Evolutionary conservation across 1,140 invertebrate genomes (phyloP), one percentile per base, ranked within the genome.

Genomic region (Ladona fulva): DNA sequence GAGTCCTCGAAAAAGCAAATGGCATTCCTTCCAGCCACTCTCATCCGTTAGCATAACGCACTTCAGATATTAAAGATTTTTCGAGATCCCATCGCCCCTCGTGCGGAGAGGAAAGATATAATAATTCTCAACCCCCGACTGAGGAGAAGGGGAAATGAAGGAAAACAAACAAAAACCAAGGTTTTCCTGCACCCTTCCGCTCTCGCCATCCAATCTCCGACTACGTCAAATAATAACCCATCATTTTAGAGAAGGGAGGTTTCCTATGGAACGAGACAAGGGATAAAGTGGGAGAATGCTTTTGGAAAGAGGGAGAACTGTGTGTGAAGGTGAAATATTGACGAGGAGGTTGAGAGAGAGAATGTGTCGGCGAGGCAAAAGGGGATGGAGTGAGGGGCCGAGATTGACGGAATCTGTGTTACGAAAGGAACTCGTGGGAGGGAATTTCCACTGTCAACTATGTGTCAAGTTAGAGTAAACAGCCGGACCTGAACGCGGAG

Each of bases 201-300:
- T 66, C 52, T 66, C 12, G 52, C n/a, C 52, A 66, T 66, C 52
- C 52, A 16, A 66, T 22, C 52, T 66, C 12, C 52, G 52, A 22
- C 14, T 66, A 66, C 52, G 52, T 66, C 52, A 66, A 66, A 66
- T 66, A 66, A 66, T 66, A 66, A 66, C 52, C 52, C 52, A 66
- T 66, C 52, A 66, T 22, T 66, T 66, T 3, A 66, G 52, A 66
- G 52, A 66, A 66, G 44, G 44, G 44, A n/a, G 19, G 44, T 19
- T 19, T 10, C 19, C 44, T 10, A 52, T 52, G 44, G 44, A 52
- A 19, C 10, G 44, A 11, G 44, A 19, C 10, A 52, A 52, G 52
- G n/a, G 52, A 66, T 66, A 66, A 66, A 12, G 44, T 11, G 44
- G 44, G 44, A 52, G 52, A 22, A 66, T n/a, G n/a, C n/a, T n/a